Base-by-base conservation (phyloP, 2,888 invertebrate genomes). In the Gasteruption jaculator region DNA sequence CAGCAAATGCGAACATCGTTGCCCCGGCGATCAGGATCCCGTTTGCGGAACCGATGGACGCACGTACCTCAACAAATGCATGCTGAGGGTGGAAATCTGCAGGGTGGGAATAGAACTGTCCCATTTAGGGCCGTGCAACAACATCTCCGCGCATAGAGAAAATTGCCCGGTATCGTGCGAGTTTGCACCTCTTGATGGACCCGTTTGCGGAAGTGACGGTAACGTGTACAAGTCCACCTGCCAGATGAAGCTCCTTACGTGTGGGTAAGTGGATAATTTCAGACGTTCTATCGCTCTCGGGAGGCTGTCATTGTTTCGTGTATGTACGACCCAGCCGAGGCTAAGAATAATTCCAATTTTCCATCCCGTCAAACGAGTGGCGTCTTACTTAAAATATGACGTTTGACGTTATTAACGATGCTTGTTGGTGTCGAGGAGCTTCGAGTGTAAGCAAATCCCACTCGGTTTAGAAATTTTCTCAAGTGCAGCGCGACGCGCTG, bases 221-320 rank as follows among this genome's bases (percentile, higher is more conserved):
- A 90, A 90, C 61, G 92, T 92, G 0, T 94, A 94, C 75, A 86
- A 87, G 62, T 93, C 85, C 58, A 91, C 91, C 2, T 95, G 95
- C 63, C 89, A 90, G 64, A 91, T 95, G 93, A 89, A 90, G 62
- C 76, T 88, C 45, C 77, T 87, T 18, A 92, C 92, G 33, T 95
- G 95, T 73, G 88, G 90, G 79, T 88, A 72, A 73, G 78, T 55
- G 21, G 18, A 20, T 14, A 19, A n/a, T 10, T 15, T 16, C 12
- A 19, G 8, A 29, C 5, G 14, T 16, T 36, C 15, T 15, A 3
- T 12, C n/a, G 24, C 24, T n/a, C 24, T 24, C 24, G 24, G n/a
- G n/a, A n/a, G n/a, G n/a, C n/a, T n/a, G n/a, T n/a, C n/a, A n/a
- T n/a, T n/a, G n/a, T n/a, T n/a, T n/a, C n/a, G n/a, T n/a, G n/a